Base-by-base conservation (phyloP, 2,888 invertebrate genomes). In the Drosophila limbata region DNA sequence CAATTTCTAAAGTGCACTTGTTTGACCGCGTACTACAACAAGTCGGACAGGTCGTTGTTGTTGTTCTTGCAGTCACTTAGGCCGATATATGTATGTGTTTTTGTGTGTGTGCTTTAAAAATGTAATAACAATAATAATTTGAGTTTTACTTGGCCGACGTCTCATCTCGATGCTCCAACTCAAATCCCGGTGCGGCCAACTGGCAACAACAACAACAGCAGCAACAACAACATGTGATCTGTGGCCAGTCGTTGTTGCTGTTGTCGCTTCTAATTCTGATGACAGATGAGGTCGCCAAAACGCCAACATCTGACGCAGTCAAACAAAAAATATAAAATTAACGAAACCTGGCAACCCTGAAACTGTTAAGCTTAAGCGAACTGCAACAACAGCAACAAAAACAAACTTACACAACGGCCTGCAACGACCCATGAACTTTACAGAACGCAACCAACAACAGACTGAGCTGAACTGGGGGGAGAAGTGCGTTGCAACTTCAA, bases 1-100 rank as follows among this genome's bases (percentile, higher is more conserved):
- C 90, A 87, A 89, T 84, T 84, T 84, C 87, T 89, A 89, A 89
- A 89, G 89, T 89, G 89, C 89, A 89, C 90, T 89, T 90, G 89
- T 89, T 89, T 89, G 89, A 89, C 89, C 85, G 89, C 90, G 84
- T 87, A 76, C 87, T 77, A 79, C 85, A 81, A 82, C 84, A 80
- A 77, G 79, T 81, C 62, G 79, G 75, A 87, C 88, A 79, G 76
- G 84, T 84, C 71, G 79, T 52, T 51, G 66, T 69, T 74, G 53
- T 56, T 69, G 35, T 61, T 62, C 5, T 68, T 73, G 68, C 45
- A 53, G 53, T 69, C 53, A 67, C 60, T 48, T 59, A 40, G 48
- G 39, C 39, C 59, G 19, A 10, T 21, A 10, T 13, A 13, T 53
- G 28, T 40, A 17, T 40, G 40, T 56, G 28, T 63, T n/a, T n/a